phyloP scores from a whole-genome alignment of 30 jellyfish, hydroid and myxozoan species.

The Aurelia aurita complex sp. Pacific region DNA sequence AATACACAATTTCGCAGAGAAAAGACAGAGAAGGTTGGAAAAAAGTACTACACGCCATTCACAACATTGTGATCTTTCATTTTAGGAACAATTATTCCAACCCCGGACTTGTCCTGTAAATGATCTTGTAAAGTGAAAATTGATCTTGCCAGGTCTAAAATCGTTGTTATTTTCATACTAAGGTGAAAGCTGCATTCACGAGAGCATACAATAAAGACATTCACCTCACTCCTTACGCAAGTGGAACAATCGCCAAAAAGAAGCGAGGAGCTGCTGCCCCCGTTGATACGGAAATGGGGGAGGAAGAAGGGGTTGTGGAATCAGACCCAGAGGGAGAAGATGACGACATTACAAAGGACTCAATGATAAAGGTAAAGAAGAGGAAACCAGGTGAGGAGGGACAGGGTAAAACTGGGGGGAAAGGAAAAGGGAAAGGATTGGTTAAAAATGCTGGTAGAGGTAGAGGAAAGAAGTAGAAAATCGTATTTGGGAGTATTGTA shows the following conservation, averaged over 20 bases:
- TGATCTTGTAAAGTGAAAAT: no score
- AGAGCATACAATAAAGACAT: conserved; percentile 85
- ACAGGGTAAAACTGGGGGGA: conserved; percentile 35
- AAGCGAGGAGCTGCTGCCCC: conserved; percentile 50
- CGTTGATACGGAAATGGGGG: conserved; percentile 33
- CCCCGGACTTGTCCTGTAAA: no score
- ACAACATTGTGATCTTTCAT: no score
- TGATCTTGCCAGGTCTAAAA: no score
- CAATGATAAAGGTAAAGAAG: conserved; percentile 56
- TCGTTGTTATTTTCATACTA: no score
- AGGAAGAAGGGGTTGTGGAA: conserved; percentile 16
- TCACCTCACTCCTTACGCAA: conserved; percentile 85
- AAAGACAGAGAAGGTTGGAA: no score
- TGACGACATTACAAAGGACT: conserved; percentile 70
- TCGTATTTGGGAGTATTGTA: no score
- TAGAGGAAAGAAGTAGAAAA: conserved; percentile 32
- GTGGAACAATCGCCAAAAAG: conserved; percentile 64
- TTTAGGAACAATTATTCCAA: no score
- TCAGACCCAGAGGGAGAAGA: conserved; percentile 58
- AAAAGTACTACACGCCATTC: no score
- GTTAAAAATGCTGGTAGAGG: conserved; percentile 43
- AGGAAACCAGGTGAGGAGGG: conserved; percentile 52
- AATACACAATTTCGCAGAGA: no score
- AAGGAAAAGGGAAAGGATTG: conserved; percentile 21
- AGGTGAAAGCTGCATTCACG: conserved; percentile 98